Base-by-base conservation (phyloP, 2,797 vertebrate species). In the Tachyglossus aculeatus region DNA sequence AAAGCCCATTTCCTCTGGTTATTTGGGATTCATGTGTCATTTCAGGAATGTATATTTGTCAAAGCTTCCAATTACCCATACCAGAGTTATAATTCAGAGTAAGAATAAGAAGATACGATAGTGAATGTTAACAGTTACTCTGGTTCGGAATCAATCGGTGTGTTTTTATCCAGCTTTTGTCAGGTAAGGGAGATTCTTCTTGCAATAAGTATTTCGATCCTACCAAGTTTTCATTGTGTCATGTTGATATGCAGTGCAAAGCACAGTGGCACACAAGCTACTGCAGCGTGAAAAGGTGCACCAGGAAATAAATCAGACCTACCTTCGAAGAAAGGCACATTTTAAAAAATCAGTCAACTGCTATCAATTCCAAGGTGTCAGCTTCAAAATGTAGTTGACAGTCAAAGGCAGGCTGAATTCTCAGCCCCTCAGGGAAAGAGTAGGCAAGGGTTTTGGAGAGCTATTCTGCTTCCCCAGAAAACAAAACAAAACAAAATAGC, bases 1-100 rank as follows among this genome's bases (percentile, higher is more conserved):
- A 33, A 40, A 27, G 24, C 27, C 51, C n/a, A 38, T 31, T 1
- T 1, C 34, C 67, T 11, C 21, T 4, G n/a, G 37, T 64, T 1
- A 1, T 3, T 22, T 16, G 47, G 1, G 0, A 7, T 40, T 16
- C 0, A 1, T 0, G 0, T 2, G 11, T 29, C 36, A 3, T 39
- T 34, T 9, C 0, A 11, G 54, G 45, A 37, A 16, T 33, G 44
- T 0, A n/a, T 21, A 57, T 53, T 1, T 75, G 58, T 48, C 48
- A 3, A 0, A 25, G 63, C 24, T 14, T 24, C 53, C 41, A 55
- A 53, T 6, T 32, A 13, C 15, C 39, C 9, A 58, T 71, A 39
- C 65, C 22, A 41, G 40, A 41, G 22, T 21, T 19, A 41, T 9
- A 19, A 41, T 9, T 41, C 7, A 19, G 24, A 47, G 24, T 27